Evolutionary conservation across 2,888 invertebrate species (phyloP).

Genomic region (Stegana nigrithorax): DNA sequence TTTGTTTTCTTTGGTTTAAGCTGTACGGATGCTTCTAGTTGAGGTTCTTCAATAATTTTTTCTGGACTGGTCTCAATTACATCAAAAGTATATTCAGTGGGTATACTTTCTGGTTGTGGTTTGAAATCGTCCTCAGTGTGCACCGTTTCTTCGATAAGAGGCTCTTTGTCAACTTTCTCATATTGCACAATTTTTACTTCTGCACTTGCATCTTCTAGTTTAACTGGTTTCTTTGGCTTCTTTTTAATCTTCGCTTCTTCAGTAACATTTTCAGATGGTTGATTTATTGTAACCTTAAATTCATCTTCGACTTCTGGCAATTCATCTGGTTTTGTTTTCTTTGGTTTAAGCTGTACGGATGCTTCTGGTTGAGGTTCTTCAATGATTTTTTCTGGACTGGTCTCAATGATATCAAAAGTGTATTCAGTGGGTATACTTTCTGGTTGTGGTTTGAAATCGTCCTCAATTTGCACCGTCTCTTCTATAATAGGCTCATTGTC

Average conservation of each 20-base stretch:
- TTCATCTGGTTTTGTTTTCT: slow-evolving; percentile 42
- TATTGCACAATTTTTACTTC: slow-evolving; percentile 54
- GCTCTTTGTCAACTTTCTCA: slow-evolving; percentile 53
- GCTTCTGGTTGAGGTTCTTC: slow-evolving; percentile 27
- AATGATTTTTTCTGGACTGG: slow-evolving; percentile 25
- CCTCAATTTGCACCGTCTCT: slow-evolving; percentile 55
- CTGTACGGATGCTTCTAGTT: no score
- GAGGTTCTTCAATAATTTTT: no score
- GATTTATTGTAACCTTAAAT: slow-evolving; percentile 49
- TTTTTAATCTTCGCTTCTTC: slow-evolving; percentile 57
- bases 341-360: slow-evolving; percentile 37
- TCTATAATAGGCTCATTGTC: slow-evolving; percentile 47
- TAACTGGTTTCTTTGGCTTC: slow-evolving; percentile 54
- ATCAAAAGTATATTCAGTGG: slow-evolving; percentile 42
- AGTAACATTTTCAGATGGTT: slow-evolving; percentile 51
- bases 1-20: slow-evolving; percentile 37
- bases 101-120: slow-evolving; percentile 26
- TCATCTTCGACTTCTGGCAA: slow-evolving; percentile 63
- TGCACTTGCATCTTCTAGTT: slow-evolving; percentile 53
- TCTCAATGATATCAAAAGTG: slow-evolving; percentile 39
- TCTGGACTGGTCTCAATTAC: slow-evolving; percentile 44
- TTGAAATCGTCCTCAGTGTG: slow-evolving; percentile 47
- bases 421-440: slow-evolving; percentile 35
- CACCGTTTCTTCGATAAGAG: slow-evolving; percentile 48
- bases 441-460: slow-evolving; percentile 30